phyloP scores from a whole-genome alignment of 1,140 invertebrate species.

The Drosophila tsacasi region DNA sequence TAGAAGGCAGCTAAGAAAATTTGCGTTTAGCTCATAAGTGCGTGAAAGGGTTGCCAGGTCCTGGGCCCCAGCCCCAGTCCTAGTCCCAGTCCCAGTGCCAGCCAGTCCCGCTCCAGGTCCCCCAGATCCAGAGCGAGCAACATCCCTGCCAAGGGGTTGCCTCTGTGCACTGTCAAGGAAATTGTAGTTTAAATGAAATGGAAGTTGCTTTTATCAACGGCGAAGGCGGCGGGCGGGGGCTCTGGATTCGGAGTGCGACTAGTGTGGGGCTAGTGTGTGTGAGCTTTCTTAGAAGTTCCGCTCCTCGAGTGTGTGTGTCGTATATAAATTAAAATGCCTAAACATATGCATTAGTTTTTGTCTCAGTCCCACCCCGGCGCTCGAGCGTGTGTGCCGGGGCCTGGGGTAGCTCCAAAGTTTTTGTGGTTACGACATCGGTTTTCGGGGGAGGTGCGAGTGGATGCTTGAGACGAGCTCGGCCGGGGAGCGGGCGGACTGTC shows the following conservation, averaged over 20 bases:
- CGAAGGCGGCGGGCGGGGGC: conserved; percentile 37
- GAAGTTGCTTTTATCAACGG: conserved; percentile 83
- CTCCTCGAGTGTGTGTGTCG: conserved; percentile 42
- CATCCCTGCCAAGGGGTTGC: conserved; percentile 48
- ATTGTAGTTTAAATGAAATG: conserved; percentile 84
- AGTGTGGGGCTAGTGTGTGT: conserved; percentile 51
- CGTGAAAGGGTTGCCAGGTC: conserved; percentile 78
- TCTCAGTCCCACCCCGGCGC: conserved; percentile 51
- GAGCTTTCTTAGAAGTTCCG: conserved; percentile 73
- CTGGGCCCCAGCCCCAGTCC: conserved; percentile 6
- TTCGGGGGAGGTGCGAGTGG: conserved; percentile 46
- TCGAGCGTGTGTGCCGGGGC: conserved; percentile 17
- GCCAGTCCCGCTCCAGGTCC: background rate
- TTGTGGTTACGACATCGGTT: conserved; percentile 81
- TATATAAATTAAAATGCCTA: conserved; percentile 84
- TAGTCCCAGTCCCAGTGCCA: conserved; percentile 3
- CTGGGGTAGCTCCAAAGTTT: conserved; percentile 70
- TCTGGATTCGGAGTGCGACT: conserved; percentile 29
- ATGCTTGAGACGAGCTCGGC: conserved; percentile 54
- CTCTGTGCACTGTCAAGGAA: conserved; percentile 81
- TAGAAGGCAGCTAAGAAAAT: conserved; percentile 84
- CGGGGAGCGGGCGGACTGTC: conserved; percentile 42
- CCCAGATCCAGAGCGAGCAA: conserved; percentile 12
- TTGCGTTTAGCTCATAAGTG: conserved; percentile 84
- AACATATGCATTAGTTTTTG: conserved; percentile 84